Evolutionary conservation across 2,888 invertebrate genomes (phyloP).

Genomic region (Tenodera sinensis): DNA sequence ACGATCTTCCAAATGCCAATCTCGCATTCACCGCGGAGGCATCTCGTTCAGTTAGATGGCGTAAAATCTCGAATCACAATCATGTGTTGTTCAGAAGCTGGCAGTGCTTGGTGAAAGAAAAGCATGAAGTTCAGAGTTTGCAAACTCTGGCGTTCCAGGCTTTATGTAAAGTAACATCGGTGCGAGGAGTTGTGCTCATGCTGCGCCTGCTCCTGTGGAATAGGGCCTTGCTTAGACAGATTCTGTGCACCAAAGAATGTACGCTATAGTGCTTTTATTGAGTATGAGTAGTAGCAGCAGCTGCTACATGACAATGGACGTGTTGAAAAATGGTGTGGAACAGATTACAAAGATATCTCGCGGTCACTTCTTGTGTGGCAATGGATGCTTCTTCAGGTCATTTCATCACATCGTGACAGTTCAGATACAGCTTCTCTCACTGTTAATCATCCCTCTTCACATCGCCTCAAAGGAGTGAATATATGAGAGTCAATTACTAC

Average conservation of each 20-base stretch:
- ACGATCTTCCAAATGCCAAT: too few relatives aligned
- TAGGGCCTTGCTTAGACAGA: not conserved
- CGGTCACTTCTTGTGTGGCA: not conserved
- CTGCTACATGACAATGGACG: not conserved
- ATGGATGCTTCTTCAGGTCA: not conserved
- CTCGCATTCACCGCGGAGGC: too few relatives aligned
- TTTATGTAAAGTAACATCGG: too few relatives aligned
- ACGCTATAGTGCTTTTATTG: not conserved
- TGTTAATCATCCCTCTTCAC: not conserved
- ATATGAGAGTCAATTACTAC: not conserved
- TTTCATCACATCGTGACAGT: too few relatives aligned
- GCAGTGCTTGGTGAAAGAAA: too few relatives aligned
- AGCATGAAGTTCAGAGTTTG: too few relatives aligned
- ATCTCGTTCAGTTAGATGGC: too few relatives aligned
- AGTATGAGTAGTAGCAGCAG: not conserved
- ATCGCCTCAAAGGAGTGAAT: not conserved
- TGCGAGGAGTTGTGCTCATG: too few relatives aligned
- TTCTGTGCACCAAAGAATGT: not conserved
- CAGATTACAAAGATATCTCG: not conserved
- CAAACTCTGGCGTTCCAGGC: too few relatives aligned
- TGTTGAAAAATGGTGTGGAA: not conserved
- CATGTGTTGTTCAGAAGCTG: too few relatives aligned
- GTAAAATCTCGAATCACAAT: too few relatives aligned
- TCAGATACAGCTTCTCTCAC: not conserved
- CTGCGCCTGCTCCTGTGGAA: too few relatives aligned